Base-by-base conservation (phyloP, 1,140 invertebrate species). In the Mactra quadrangularis region DNA sequence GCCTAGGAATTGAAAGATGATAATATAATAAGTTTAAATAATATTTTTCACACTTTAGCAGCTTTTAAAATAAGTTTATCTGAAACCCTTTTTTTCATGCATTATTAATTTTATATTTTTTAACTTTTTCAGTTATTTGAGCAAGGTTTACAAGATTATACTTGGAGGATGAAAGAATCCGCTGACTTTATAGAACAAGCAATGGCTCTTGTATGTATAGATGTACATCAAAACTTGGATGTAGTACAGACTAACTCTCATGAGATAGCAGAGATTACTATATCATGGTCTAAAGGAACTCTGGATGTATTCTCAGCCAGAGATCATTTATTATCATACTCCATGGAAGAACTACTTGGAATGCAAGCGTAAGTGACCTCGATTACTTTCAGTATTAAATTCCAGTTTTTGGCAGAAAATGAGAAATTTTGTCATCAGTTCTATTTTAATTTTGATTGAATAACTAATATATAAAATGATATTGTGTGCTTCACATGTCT, bases 81-180 rank as follows among this genome's bases (percentile, higher is more conserved):
- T n/a, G n/a, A n/a, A n/a, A n/a, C n/a, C n/a, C n/a, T n/a, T n/a
- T n/a, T n/a, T n/a, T n/a, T n/a, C n/a, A n/a, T n/a, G n/a, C n/a
- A n/a, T n/a, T n/a, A n/a, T n/a, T n/a, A n/a, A n/a, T n/a, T n/a
- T n/a, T n/a, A n/a, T n/a, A n/a, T n/a, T n/a, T n/a, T n/a, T n/a
- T n/a, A n/a, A n/a, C n/a, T n/a, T 22, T 87, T 78, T 47, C 85
- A 91, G 89, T 35, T 90, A 66, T 87, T 90, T 84, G 89, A 90
- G 53, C 88, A 91, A 81, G 92, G 92, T 17, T 83, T 92, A 31
- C 87, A 89, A 60, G 86, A 90, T 52, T 89, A 86, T 55, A 93
- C 91, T 11, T 93, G 92, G 92, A 92, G 89, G 77, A 93, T 90
- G 86, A 90, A 91, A 64, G 92, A 93, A 74, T 90, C 90, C 31